A percentile compares a stretch with the other conserved stretches of the same genome.
Conservation (phyloP, 2,113 vertebrate species). For the Thinocorus orbignyianus region DNA sequence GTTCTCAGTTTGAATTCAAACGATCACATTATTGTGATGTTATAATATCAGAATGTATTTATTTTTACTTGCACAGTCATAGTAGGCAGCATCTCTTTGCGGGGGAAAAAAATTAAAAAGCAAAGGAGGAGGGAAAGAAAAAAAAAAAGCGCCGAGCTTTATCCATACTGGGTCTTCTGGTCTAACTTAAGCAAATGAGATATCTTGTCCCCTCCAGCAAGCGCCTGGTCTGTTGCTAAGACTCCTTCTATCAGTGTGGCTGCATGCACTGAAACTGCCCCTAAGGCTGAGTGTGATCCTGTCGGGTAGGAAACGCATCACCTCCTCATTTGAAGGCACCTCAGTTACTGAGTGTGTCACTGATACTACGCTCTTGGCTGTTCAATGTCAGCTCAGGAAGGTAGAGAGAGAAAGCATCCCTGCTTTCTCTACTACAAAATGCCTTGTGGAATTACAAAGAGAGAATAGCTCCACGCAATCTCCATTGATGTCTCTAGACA, state of each 20-base stretch:
- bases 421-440: neutral
- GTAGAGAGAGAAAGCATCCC: neutral
- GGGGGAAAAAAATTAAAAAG: neutral
- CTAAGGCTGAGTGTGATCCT: neutral
- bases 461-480: neutral
- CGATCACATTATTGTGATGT: slow-evolving; percentile 61
- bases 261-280: slow-evolving; percentile 2
- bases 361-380: slow-evolving; percentile 10
- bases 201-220: slow-evolving; percentile 37
- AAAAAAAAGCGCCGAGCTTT: neutral
- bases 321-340: slow-evolving; percentile 20
- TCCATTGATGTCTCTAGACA: neutral
- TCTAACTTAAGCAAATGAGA: slow-evolving; percentile 60
- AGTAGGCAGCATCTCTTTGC: neutral
- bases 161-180: neutral
- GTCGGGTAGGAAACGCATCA: neutral
- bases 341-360: neutral
- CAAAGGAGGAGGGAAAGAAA: neutral
- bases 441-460: neutral
- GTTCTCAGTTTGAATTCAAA: slow-evolving; percentile 68
- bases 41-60: slow-evolving; percentile 63
- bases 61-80: slow-evolving; percentile 59
- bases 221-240: neutral
- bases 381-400: slow-evolving; percentile 32
- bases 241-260: neutral